Percentiles rank a stretch among this genome's conserved stretches.
Conservation (phyloP, 23 tunicate species). For the Trididemnum miniatum region DNA sequence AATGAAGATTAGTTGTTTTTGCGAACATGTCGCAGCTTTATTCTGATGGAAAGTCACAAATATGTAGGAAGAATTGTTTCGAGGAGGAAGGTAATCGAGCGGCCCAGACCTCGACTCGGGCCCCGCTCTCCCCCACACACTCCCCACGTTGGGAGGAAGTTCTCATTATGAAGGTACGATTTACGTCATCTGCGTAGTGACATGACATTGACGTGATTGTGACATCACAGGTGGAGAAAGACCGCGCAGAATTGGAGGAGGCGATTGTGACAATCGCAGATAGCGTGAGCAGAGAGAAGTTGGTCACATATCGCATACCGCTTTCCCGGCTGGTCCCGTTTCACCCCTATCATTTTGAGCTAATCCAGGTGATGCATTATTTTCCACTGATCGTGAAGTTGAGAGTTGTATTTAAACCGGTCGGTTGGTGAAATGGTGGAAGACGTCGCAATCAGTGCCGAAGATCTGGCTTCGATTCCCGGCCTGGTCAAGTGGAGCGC, state of each 20-base stretch:
- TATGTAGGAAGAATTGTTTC: constrained; percentile 62
- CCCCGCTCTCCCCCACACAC: constrained; percentile 76
- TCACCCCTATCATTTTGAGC: constrained; percentile 92
- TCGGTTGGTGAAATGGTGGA: no score
- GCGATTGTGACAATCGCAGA: constrained; percentile 74
- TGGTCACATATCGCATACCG: constrained; percentile 66
- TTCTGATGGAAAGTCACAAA: no score
- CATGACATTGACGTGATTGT: background rate
- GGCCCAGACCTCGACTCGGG: constrained; percentile 72
- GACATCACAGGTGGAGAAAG: constrained; percentile 50
- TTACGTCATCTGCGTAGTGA: background rate
- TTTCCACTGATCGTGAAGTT: no score
- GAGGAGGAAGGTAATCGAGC: constrained; percentile 60
- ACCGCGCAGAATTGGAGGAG: constrained; percentile 60
- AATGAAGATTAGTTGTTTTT: no score
- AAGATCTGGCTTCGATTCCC: no score
- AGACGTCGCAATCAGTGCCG: no score
- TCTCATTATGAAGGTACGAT: constrained; percentile 58
- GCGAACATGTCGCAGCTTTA: no score
- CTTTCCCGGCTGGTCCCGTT: constrained; percentile 58
- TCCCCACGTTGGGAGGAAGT: constrained; percentile 92
- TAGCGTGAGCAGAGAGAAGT: constrained; percentile 53
- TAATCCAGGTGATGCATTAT: constrained; percentile 47
- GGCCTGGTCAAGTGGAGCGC: no score
- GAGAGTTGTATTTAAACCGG: no score